A percentile compares a stretch with the other conserved stretches of the same genome.
Conservation (phyloP, 2,113 vertebrate species). For the Tor tambroides region DNA sequence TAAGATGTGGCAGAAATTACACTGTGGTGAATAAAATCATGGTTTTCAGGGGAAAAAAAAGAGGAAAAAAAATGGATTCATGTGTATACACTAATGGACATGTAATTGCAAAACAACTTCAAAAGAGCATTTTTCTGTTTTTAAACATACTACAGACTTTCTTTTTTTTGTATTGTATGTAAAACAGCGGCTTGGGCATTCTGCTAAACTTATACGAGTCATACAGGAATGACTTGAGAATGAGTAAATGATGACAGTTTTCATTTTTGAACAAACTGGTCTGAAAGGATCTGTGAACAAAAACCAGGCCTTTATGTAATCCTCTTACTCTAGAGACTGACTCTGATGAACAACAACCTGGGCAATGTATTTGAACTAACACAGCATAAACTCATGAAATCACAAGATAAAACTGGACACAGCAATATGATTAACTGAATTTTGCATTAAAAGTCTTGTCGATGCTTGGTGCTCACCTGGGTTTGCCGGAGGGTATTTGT, state of each 20-base stretch:
- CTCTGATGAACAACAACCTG: background rate
- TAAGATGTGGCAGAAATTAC: no score
- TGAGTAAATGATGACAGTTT: background rate
- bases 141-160: background rate
- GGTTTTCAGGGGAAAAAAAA: background rate
- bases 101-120: background rate
- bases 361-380: background rate
- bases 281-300: background rate
- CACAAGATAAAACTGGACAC: background rate
- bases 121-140: background rate
- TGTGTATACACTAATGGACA: background rate
- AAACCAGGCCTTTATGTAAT: background rate
- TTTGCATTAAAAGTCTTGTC: background rate
- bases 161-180: background rate
- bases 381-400: background rate
- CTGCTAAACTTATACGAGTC: background rate
- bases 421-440: background rate
- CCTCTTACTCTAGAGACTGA: background rate
- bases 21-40: background rate
- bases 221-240: background rate
- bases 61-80: no score
- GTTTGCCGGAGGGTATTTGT: conserved; percentile 92
- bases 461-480: conserved; percentile 80
- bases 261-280: conserved; percentile 1
- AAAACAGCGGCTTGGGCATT: background rate